Base-by-base conservation (phyloP, 1,140 invertebrate genomes). In the Laupala kohalensis region DNA sequence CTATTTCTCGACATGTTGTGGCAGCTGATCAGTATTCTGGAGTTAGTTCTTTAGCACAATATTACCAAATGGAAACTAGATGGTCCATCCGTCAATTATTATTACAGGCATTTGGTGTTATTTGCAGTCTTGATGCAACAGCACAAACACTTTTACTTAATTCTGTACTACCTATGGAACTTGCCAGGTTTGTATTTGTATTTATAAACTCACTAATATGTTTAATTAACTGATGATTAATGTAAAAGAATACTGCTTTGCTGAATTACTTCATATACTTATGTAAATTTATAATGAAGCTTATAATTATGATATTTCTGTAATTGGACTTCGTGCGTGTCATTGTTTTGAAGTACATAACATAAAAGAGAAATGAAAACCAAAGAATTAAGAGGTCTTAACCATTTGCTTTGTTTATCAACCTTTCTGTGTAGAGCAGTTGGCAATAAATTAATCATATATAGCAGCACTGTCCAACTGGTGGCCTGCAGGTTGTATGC, bases 51-150 rank as follows among this genome's bases (percentile, higher is more conserved):
- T 80, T 96, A 64, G 89, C 93, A 68, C 88, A 93, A 74, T 96
- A 93, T 84, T 96, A 95, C 81, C 93, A 95, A 82, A 95, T 95
- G 94, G 94, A 96, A 81, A 88, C 90, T 4, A 84, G 93, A 75
- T 91, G 91, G 88, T 88, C 88, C 0, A 89, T 96, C 74, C 85
- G 94, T 73, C 86, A 92, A 73, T 81, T 92, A 0, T 82, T 96
- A 37, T 82, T 96, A 68, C 84, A 94, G 84, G 89, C 90, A 19
- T 96, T 96, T 82, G 91, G 90, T 64, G 87, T 92, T 67, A 89
- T 95, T 86, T 95, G 93, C 79, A 88, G 88, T 65, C 81, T 96
- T 70, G 92, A 95, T 80, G 83, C 87, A 67, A 87, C 88, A 19
- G 88, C 92, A 70, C 84, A 95, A 12, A 89, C 87, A 70, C 89